phyloP scores from a whole-genome alignment of 1,140 invertebrate genomes.

The Eulimnadia texana region DNA sequence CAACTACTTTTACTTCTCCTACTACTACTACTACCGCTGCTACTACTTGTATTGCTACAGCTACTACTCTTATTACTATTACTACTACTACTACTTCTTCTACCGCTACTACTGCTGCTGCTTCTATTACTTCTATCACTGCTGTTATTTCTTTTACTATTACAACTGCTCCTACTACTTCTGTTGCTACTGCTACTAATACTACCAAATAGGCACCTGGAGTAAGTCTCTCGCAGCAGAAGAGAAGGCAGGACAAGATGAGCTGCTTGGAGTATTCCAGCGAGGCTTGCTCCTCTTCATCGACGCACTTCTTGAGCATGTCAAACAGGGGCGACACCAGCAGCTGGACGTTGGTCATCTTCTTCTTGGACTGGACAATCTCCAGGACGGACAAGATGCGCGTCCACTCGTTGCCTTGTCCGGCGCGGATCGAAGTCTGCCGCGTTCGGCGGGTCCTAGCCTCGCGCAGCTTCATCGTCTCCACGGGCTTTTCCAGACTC shows the following conservation, averaged over 20 bases:
- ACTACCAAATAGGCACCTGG: slow-evolving; percentile 19
- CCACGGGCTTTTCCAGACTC: neutral
- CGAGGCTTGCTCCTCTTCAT: slow-evolving; percentile 64
- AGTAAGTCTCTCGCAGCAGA: slow-evolving; percentile 46
- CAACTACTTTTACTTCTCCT: too few species aligned
- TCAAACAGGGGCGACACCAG: slow-evolving; percentile 62
- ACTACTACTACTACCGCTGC: too few species aligned
- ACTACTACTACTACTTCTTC: too few species aligned
- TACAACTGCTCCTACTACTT: slow-evolving; percentile 22
- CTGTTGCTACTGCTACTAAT: neutral
- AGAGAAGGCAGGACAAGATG: slow-evolving; percentile 57
- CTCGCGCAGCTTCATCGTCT: neutral
- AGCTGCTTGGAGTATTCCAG: slow-evolving; percentile 82
- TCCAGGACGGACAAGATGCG: slow-evolving; percentile 62
- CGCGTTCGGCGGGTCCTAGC: neutral
- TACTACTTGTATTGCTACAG: too few species aligned
- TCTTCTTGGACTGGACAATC: slow-evolving; percentile 67
- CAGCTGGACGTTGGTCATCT: slow-evolving; percentile 44
- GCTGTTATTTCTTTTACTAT: too few species aligned
- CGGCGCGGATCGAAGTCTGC: neutral
- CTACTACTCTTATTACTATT: too few species aligned
- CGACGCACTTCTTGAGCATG: slow-evolving; percentile 60
- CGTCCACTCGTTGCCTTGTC: slow-evolving; percentile 41
- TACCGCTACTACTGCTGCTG: too few species aligned
- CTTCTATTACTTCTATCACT: too few species aligned